A percentile compares a stretch with the other conserved stretches of the same genome.
Conservation (phyloP, 1,140 invertebrate genomes). For the Diabrotica virgifera region DNA sequence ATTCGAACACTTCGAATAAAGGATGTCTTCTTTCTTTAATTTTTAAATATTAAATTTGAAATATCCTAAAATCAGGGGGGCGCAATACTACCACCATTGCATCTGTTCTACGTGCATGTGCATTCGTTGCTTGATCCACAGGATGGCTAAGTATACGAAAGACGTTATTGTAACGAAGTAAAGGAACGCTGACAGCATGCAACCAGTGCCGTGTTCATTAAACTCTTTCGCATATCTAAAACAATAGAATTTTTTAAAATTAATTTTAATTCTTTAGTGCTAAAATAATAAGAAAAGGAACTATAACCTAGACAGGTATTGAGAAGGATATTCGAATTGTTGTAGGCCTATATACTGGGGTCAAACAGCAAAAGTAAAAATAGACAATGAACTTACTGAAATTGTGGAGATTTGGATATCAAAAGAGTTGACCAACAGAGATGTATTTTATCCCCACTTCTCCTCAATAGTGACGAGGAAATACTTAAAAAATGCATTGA, state of each 20-base stretch:
- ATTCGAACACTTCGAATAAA: background rate
- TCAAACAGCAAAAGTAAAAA: too few relatives aligned
- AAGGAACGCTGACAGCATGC: conserved; percentile 45
- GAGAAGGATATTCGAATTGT: too few relatives aligned
- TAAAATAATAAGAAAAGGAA: too few relatives aligned
- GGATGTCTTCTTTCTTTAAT: background rate
- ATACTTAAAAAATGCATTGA: too few relatives aligned
- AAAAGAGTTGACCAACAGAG: too few relatives aligned
- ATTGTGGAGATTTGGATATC: too few relatives aligned
- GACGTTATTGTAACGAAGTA: conserved; percentile 47
- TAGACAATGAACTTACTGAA: too few relatives aligned
- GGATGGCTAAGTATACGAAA: conserved; percentile 43
- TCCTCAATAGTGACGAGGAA: too few relatives aligned
- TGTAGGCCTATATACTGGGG: too few relatives aligned
- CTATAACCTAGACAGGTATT: too few relatives aligned
- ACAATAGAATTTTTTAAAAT: conserved; percentile 5
- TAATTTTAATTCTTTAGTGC: background rate
- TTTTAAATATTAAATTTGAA: background rate
- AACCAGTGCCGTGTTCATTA: conserved; percentile 37
- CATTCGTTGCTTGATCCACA: conserved; percentile 48
- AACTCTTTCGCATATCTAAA: conserved; percentile 16
- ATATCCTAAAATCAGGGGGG: conserved; percentile 7
- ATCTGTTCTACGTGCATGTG: conserved; percentile 45
- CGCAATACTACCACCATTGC: conserved; percentile 43
- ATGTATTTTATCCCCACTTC: too few relatives aligned